Conservation (phyloP, 2,113 vertebrate genomes). For the Dicerorhinus sumatrensis region DNA sequence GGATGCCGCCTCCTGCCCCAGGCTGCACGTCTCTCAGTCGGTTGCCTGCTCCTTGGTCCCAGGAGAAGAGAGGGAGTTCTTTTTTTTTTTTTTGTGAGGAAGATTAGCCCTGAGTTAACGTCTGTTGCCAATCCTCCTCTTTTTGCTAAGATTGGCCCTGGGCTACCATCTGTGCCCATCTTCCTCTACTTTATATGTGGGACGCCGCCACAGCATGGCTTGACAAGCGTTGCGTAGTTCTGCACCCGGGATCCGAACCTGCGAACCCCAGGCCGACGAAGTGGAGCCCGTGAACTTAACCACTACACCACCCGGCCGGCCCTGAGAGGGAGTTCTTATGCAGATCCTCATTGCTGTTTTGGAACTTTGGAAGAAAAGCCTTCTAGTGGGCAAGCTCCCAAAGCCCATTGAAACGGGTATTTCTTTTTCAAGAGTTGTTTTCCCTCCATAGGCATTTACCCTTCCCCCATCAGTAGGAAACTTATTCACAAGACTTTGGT, state of each 20-base stretch:
- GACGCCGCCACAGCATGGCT: too few relatives aligned
- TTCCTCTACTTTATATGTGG: too few relatives aligned
- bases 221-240: too few relatives aligned
- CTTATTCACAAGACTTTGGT: background rate
- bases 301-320: too few relatives aligned
- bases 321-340: background rate
- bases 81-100: too few relatives aligned
- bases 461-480: background rate
- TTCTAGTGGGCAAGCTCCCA: background rate
- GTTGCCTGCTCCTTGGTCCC: background rate
- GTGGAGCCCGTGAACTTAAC: too few relatives aligned
- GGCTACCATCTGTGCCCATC: too few relatives aligned
- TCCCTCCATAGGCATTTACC: background rate
- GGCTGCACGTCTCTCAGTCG: background rate
- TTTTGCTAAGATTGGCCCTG: too few relatives aligned
- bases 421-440: background rate
- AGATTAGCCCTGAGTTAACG: too few relatives aligned
- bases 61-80: background rate
- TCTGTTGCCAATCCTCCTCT: too few relatives aligned
- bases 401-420: background rate
- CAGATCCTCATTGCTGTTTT: background rate
- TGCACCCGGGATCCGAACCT: too few relatives aligned
- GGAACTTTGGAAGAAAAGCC: background rate
- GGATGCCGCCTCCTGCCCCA: background rate
- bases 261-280: too few relatives aligned